A percentile compares a stretch with the other conserved stretches of the same genome.
These are phyloP conservation scores for Lutjanus argentimaculatus DNA, from an alignment of 2,797 vertebrate species.

Conservation along the genomic window DNA sequence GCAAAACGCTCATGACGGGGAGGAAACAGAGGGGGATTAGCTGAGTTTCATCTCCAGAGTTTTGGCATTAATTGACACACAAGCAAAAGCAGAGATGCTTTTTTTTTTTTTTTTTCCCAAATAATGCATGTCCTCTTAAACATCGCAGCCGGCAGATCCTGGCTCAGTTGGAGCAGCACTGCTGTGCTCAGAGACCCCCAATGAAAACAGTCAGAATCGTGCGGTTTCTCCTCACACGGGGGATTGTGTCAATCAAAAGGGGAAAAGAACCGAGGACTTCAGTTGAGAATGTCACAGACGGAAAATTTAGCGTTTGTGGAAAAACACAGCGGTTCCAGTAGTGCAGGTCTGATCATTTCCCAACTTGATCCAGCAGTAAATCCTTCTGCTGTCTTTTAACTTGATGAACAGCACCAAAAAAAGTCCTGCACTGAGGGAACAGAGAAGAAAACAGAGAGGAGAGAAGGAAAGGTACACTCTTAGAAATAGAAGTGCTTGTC, in stretches of 20 bases:
- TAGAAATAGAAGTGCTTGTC: too few species aligned
- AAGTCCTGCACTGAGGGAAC: neutral
- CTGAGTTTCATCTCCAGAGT: constrained; percentile 63
- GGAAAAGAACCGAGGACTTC: neutral
- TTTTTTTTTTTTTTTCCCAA: too few species aligned
- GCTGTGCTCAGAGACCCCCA: constrained; percentile 28
- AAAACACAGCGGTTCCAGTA: constrained; percentile 23
- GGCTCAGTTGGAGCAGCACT: constrained; percentile 4
- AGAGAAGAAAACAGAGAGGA: neutral
- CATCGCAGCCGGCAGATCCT: constrained; percentile 24
- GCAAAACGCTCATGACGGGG: constrained; percentile 77
- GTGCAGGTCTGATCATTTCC: constrained; percentile 17
- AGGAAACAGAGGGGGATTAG: constrained; percentile 73
- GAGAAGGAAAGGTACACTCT: neutral
- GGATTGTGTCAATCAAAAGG: constrained; percentile 58
- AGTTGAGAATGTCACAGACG: constrained; percentile 20
- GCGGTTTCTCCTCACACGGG: constrained; percentile 32
- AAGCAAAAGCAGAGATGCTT: constrained; percentile 24
- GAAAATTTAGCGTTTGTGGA: constrained; percentile 35
- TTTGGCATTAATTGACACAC: constrained; percentile 66
- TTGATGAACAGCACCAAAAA: constrained; percentile 4
- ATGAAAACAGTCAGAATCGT: constrained; percentile 48
- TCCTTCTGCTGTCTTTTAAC: constrained; percentile 13
- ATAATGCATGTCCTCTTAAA: constrained; percentile 1
- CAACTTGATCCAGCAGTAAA: constrained; percentile 20